Percentiles rank a stretch among this genome's conserved stretches.
Evolutionary conservation across 2,888 invertebrate species (phyloP).

Genomic region (Embidobia sp.): DNA sequence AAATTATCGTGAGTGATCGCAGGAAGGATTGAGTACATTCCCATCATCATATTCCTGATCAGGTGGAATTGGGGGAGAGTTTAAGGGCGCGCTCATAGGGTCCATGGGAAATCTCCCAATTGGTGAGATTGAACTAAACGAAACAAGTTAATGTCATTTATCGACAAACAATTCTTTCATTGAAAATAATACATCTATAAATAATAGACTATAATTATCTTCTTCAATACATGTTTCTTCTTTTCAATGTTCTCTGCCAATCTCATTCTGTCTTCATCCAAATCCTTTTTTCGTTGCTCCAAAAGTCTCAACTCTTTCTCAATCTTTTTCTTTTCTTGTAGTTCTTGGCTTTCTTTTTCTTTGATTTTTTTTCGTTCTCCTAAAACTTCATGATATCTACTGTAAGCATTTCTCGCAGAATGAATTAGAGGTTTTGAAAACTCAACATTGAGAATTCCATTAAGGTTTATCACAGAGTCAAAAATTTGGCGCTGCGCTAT

Average conservation of each 20-base stretch:
- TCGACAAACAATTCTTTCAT: too few relatives aligned
- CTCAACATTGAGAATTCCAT: neutral
- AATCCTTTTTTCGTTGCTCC: neutral
- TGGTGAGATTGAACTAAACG: too few relatives aligned
- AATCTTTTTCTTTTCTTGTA: neutral
- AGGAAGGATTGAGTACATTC: too few relatives aligned
- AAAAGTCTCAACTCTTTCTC: constrained; percentile 10
- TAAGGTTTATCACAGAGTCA: constrained; percentile 1
- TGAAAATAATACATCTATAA: too few relatives aligned
- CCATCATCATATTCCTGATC: too few relatives aligned
- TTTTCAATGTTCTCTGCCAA: constrained; percentile 3
- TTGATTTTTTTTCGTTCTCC: constrained; percentile 2
- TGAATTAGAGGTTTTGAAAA: constrained; percentile 7
- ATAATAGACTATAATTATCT: too few relatives aligned
- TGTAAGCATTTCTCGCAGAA: constrained; percentile 13
- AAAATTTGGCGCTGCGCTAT: constrained; percentile 26
- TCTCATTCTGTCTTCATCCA: constrained; percentile 4
- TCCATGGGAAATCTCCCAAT: too few relatives aligned
- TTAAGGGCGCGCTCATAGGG: too few relatives aligned
- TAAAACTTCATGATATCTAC: constrained; percentile 8
- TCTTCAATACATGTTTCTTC: neutral
- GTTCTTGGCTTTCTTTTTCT: neutral
- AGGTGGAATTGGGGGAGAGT: too few relatives aligned
- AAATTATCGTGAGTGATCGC: too few relatives aligned
- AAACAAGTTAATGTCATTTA: too few relatives aligned